Conservation (phyloP, 2,797 vertebrate species). For the Rhinella marina region DNA sequence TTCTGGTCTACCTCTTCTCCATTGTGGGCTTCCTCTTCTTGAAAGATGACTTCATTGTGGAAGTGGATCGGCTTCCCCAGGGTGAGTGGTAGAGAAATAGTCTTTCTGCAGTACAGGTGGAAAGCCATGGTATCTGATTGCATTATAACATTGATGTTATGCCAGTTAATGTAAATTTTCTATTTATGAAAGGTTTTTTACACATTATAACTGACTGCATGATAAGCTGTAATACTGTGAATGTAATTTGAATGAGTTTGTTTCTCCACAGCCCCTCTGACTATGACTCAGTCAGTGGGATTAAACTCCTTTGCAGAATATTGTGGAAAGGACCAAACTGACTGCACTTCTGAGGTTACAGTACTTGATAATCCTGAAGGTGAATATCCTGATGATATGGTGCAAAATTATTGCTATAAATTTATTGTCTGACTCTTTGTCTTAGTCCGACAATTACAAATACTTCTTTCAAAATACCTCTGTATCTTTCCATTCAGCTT, state of each 20-base stretch:
- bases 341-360: constrained; percentile 74
- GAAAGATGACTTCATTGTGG: constrained; percentile 95
- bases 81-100: constrained; percentile 27
- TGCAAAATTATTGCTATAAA: constrained; percentile 2
- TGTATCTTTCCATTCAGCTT: not conserved
- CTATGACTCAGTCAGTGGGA: constrained; percentile 70
- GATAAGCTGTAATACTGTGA: not conserved
- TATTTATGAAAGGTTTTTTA: not conserved
- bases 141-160: constrained; percentile 1
- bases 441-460: not conserved
- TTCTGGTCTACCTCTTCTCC: constrained; percentile 98
- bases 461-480: not conserved
- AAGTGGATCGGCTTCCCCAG: constrained; percentile 85
- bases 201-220: constrained; percentile 3
- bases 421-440: not conserved
- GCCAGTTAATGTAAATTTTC: not conserved
- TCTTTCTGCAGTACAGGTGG: not conserved
- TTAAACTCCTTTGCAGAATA: constrained; percentile 78
- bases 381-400: constrained; percentile 63
- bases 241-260: not conserved
- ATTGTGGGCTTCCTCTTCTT: constrained; percentile 96
- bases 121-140: not conserved
- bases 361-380: constrained; percentile 74
- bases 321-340: constrained; percentile 81
- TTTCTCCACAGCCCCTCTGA: constrained; percentile 68